phyloP scores from a whole-genome alignment of 1,140 invertebrate genomes.

The Anoplolepis gracilipes region DNA sequence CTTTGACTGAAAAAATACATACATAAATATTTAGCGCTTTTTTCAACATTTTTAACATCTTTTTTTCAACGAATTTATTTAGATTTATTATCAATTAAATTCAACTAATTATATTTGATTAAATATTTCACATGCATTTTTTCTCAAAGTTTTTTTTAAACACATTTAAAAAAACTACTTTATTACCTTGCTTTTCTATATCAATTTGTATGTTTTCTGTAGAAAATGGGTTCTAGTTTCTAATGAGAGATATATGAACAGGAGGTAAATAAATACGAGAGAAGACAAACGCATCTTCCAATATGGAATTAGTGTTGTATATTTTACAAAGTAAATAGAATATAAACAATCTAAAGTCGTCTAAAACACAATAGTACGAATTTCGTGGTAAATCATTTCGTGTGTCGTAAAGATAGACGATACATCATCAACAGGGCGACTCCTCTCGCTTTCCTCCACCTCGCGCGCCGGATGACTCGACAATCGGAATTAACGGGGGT shows the following conservation, averaged over 20 bases:
- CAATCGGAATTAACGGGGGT: slow-evolving; percentile 61
- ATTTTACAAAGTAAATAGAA: slow-evolving; percentile 86
- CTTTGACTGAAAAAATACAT: too few relatives aligned
- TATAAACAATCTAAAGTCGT: slow-evolving; percentile 85
- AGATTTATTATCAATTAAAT: too few relatives aligned
- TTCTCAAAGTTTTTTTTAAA: too few relatives aligned
- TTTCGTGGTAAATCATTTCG: slow-evolving; percentile 80
- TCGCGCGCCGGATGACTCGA: slow-evolving; percentile 34
- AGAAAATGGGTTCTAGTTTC: not conserved
- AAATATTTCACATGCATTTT: not conserved
- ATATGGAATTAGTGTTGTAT: slow-evolving; percentile 85
- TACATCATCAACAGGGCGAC: slow-evolving; percentile 83
- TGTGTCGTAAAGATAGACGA: slow-evolving; percentile 83
- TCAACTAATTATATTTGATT: not conserved
- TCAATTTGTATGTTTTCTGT: not conserved
- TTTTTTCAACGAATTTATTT: too few relatives aligned
- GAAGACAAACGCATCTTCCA: slow-evolving; percentile 60
- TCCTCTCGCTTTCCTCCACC: slow-evolving; percentile 60
- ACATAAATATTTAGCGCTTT: too few relatives aligned
- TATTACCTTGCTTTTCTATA: too few relatives aligned
- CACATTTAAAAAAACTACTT: too few relatives aligned
- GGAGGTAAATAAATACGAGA: slow-evolving; percentile 14
- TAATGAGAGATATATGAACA: too few relatives aligned
- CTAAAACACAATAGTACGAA: slow-evolving; percentile 83
- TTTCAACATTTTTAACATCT: too few relatives aligned